Evolutionary conservation across 1,140 invertebrate genomes (phyloP).

Genomic region (Calliphora vicina): DNA sequence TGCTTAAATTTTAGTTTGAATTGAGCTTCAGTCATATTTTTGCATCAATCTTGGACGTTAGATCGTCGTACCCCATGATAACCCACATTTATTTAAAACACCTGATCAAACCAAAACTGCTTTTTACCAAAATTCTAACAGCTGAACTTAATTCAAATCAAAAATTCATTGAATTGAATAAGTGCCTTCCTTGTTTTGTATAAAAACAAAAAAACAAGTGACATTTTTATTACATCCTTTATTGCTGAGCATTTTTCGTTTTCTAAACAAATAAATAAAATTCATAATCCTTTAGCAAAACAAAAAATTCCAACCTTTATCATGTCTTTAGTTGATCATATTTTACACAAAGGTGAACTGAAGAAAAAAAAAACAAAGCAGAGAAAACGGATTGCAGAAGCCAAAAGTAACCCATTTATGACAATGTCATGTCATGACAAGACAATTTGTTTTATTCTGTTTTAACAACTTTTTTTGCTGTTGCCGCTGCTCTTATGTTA

Average conservation of each 20-base stretch:
- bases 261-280: not conserved
- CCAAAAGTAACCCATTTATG: conserved; percentile 17
- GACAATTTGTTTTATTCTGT: conserved; percentile 8
- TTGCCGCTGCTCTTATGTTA: not conserved
- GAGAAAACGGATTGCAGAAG: not conserved
- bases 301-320: not conserved
- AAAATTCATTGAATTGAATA: not conserved
- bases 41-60: too few relatives aligned
- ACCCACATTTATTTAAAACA: too few relatives aligned
- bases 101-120: not conserved
- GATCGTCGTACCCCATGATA: too few relatives aligned
- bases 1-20: too few relatives aligned
- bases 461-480: not conserved
- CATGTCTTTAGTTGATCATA: not conserved
- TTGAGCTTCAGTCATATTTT: too few relatives aligned
- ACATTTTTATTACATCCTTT: not conserved
- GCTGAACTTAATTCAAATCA: not conserved
- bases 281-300: not conserved
- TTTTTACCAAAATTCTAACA: not conserved
- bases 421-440: not conserved
- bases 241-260: not conserved
- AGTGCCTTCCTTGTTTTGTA: not conserved
- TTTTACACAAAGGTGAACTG: not conserved
- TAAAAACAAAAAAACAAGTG: not conserved
- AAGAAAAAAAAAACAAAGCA: too few relatives aligned